A percentile compares a stretch with the other conserved stretches of the same genome.
phyloP scores from a whole-genome alignment of 2,113 vertebrate species.

The Neotoma lepida region DNA sequence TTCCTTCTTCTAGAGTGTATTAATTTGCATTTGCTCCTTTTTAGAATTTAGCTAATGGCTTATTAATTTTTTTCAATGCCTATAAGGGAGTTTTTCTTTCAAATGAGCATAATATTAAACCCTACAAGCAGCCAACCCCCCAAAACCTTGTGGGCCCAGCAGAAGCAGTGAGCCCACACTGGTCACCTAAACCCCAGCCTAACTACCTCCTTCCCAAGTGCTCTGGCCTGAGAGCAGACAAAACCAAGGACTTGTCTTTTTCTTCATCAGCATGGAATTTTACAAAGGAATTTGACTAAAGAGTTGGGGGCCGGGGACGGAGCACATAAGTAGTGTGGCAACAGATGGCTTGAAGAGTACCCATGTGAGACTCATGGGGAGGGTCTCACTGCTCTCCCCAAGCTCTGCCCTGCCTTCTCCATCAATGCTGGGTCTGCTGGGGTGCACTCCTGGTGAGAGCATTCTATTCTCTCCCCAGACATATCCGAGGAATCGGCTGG shows the following conservation, averaged over 20 bases:
- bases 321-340: rapidly evolving
- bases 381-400: not conserved
- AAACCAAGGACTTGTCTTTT: not conserved
- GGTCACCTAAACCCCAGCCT: not conserved
- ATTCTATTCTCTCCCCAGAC: not conserved
- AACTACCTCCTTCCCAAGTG: not conserved
- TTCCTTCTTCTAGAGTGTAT: conserved; percentile 45
- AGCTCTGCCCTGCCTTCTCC: not conserved
- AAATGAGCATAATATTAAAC: conserved; percentile 39
- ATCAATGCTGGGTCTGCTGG: not conserved
- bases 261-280: not conserved
- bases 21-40: conserved; percentile 71
- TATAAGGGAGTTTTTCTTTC: conserved; percentile 22
- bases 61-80: conserved; percentile 53
- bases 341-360: rapidly evolving
- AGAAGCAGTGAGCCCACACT: not conserved
- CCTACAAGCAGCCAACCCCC: not conserved
- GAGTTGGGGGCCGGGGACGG: not conserved
- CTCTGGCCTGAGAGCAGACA: not conserved
- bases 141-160: not conserved
- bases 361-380: rapidly evolving
- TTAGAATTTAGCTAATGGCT: conserved; percentile 62
- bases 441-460: not conserved
- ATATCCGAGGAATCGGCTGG: not conserved
- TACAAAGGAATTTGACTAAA: not conserved